Conservation (phyloP, 2,797 vertebrate species). For the Amniataba percoides region DNA sequence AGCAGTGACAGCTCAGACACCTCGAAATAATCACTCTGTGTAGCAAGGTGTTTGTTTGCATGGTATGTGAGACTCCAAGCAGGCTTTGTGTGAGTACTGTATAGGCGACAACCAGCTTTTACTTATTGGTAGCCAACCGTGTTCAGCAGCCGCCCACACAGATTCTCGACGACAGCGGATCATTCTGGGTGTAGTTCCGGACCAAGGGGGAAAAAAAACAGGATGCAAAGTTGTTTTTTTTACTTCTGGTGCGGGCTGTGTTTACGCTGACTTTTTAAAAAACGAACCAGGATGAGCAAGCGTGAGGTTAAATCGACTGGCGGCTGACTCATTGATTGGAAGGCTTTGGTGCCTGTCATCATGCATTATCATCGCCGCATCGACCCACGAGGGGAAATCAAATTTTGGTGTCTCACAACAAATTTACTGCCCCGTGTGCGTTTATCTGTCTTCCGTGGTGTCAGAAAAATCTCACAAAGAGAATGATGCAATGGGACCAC, state of each 20-base stretch:
- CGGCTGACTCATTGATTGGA: too few species aligned
- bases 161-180: background rate
- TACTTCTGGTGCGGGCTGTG: background rate
- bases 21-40: slow-evolving; percentile 12
- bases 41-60: slow-evolving; percentile 12
- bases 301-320: too few species aligned
- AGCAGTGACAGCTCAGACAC: slow-evolving; percentile 5
- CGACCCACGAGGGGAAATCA: too few species aligned
- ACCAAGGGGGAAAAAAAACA: slow-evolving; percentile 5
- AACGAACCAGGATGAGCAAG: background rate
- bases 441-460: too few species aligned
- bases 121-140: background rate
- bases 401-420: too few species aligned
- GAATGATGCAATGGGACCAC: too few species aligned
- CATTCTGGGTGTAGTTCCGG: background rate
- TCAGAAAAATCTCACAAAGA: too few species aligned
- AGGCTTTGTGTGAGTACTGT: background rate
- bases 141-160: slow-evolving; percentile 21
- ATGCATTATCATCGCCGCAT: too few species aligned
- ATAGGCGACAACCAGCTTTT: slow-evolving; percentile 4
- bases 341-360: too few species aligned
- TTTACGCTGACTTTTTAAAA: background rate
- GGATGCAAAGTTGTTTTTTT: background rate
- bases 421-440: too few species aligned
- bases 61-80: background rate